Base-by-base conservation (phyloP, 2,888 invertebrate species). In the Epistrophe grossulariae region DNA sequence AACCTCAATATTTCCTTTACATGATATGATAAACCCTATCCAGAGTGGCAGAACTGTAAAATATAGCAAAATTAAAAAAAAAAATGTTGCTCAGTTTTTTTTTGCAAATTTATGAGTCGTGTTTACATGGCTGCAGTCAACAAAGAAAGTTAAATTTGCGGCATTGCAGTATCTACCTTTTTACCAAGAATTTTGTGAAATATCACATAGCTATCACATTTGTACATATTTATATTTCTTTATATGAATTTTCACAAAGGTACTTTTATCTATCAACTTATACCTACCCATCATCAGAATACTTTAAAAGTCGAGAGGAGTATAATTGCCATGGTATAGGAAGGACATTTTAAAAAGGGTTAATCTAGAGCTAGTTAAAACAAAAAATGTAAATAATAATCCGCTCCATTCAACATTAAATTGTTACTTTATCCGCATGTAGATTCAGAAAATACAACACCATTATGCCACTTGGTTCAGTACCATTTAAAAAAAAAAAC, bases 401-500 rank as follows among this genome's bases (percentile, higher is more conserved):
- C 85, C 73, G 19, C 52, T 71, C 64, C 62, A 70, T 72, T 78
- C 82, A 82, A 78, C 82, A 82, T 82, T 82, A 79, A 81, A 82
- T 73, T 78, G 85, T 85, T 74, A 82, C 78, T 82, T 78, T 57
- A 85, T 78, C 84, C 81, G 48, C 60, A 59, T 77, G 60, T 59
- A 59, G 40, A 70, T 19, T 62, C 64, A 11, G 24, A 57, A 57
- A 9, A 64, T 73, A 73, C 70, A 70, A 55, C 48, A 31, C 59
- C 52, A 60, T 52, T 48, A 17, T 28, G 45, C 28, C 31, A 52
- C 57, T 45, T 68, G 15, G 19, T 68, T 19, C 19, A 38, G 52
- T 11, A 28, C 19, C 45, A 71, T 64, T 11, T 38, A 15, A 64
- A 57, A 11, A 72, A 2, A 60, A 68, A 77, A 50, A 52, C 76